Percentiles rank a stretch among this genome's conserved stretches.
These are phyloP conservation scores for Propithecus coquereli DNA, from an alignment of 2,113 vertebrate species.

Conservation along the genomic window DNA sequence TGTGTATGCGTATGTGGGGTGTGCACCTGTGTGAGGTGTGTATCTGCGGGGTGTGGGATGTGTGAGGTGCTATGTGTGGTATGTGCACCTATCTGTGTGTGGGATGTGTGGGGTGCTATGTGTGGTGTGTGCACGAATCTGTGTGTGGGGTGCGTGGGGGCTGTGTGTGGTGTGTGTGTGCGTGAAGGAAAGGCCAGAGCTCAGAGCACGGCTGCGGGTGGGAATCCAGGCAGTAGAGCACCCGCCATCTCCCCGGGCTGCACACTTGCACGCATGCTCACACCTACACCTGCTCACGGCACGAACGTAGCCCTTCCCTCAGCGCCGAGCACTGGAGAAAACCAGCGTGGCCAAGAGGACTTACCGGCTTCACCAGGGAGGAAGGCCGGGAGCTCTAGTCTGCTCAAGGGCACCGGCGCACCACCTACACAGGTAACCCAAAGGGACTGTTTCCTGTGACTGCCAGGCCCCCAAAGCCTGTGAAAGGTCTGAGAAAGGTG, in stretches of 20 bases:
- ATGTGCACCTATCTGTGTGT: too few species aligned
- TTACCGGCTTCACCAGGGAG: fast-evolving
- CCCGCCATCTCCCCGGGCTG: not conserved
- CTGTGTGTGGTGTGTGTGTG: too few species aligned
- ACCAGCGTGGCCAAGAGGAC: fast-evolving
- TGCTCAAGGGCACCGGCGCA: too few species aligned
- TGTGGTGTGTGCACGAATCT: not conserved
- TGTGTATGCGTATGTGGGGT: too few species aligned
- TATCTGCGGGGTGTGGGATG: too few species aligned
- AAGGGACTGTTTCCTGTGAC: not conserved
- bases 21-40: too few species aligned
- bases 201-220: not conserved
- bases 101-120: too few species aligned
- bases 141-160: too few species aligned
- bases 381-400: too few species aligned
- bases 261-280: not conserved
- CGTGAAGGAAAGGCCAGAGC: not conserved
- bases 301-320: fast-evolving
- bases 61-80: too few species aligned
- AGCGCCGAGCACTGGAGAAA: fast-evolving
- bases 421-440: too few species aligned
- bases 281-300: not conserved
- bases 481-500: not conserved
- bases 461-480: not conserved
- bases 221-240: not conserved